phyloP scores from a whole-genome alignment of 2,113 vertebrate genomes.

The Synodontis membranacea region DNA sequence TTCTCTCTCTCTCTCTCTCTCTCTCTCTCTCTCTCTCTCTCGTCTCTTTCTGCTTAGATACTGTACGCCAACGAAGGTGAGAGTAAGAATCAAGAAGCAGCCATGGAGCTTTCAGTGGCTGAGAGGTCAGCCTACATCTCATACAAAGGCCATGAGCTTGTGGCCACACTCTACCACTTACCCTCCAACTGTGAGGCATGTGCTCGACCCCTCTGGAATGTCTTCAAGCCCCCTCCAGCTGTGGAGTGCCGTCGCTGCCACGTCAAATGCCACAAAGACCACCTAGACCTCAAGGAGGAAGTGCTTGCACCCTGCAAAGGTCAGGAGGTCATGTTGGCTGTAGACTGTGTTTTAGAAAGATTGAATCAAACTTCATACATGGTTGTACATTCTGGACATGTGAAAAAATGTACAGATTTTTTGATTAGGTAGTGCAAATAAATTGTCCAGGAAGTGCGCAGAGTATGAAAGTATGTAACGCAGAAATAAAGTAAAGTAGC shows the following conservation, averaged over 20 bases:
- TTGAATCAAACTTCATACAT: background rate
- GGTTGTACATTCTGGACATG: background rate
- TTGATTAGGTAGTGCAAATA: background rate
- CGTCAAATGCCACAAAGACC: slow-evolving; percentile 95
- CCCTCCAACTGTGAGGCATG: slow-evolving; percentile 94
- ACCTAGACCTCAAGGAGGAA: slow-evolving; percentile 93
- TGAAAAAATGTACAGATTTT: background rate
- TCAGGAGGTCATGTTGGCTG: slow-evolving; percentile 55
- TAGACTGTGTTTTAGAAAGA: background rate
- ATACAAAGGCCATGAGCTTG: slow-evolving; percentile 96
- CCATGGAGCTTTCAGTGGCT: slow-evolving; percentile 73
- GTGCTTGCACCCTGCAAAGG: slow-evolving; percentile 92
- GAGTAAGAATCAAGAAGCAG: slow-evolving; percentile 87
- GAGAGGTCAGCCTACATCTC: slow-evolving; percentile 88
- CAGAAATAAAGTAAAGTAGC: background rate
- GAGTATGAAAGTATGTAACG: background rate
- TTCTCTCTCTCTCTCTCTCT: slow-evolving; percentile 2
- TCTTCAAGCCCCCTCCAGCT: slow-evolving; percentile 94
- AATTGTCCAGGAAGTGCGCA: background rate
- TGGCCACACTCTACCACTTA: slow-evolving; percentile 94
- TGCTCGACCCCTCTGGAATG: slow-evolving; percentile 88
- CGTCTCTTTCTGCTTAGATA: slow-evolving; percentile 72
- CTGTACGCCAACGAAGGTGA: slow-evolving; percentile 96
- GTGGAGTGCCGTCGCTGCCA: slow-evolving; percentile 94
- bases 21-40: background rate